These are phyloP conservation scores for Ramphastos sulfuratus DNA, from an alignment of 2,113 vertebrate genomes.

Conservation along the genomic window DNA sequence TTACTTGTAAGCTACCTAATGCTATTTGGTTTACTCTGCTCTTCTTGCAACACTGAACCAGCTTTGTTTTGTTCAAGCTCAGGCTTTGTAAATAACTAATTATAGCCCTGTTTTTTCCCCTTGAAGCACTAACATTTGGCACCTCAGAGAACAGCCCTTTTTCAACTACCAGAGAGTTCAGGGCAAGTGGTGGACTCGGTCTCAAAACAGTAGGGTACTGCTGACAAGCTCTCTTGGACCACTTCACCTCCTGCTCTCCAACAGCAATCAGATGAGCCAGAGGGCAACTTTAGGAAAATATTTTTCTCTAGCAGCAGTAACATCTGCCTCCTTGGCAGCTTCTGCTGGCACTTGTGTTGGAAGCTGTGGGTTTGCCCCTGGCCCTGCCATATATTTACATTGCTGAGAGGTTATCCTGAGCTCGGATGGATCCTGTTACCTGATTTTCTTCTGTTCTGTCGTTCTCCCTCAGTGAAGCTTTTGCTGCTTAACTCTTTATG, in stretches of 20 bases:
- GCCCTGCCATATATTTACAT: constrained; percentile 40
- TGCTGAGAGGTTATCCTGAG: constrained; percentile 54
- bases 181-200: not conserved
- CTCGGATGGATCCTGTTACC: constrained; percentile 26
- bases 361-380: constrained; percentile 47
- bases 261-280: constrained; percentile 8
- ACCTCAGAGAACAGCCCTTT: not conserved
- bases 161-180: not conserved
- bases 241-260: constrained; percentile 23
- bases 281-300: constrained; percentile 44
- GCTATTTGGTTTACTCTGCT: not conserved
- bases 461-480: not conserved
- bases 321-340: constrained; percentile 68
- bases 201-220: constrained; percentile 8
- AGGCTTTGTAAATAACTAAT: constrained; percentile 32
- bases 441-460: constrained; percentile 48
- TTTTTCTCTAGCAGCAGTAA: constrained; percentile 51
- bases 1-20: not conserved
- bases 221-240: constrained; percentile 12
- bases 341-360: constrained; percentile 30
- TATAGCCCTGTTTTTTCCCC: not conserved
- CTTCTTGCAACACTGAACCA: not conserved
- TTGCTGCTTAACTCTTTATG: constrained; percentile 19
- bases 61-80: not conserved
- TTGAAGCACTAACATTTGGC: not conserved